phyloP scores from a whole-genome alignment of 2,797 vertebrate genomes.

The Oreonectes daqikongensis region DNA sequence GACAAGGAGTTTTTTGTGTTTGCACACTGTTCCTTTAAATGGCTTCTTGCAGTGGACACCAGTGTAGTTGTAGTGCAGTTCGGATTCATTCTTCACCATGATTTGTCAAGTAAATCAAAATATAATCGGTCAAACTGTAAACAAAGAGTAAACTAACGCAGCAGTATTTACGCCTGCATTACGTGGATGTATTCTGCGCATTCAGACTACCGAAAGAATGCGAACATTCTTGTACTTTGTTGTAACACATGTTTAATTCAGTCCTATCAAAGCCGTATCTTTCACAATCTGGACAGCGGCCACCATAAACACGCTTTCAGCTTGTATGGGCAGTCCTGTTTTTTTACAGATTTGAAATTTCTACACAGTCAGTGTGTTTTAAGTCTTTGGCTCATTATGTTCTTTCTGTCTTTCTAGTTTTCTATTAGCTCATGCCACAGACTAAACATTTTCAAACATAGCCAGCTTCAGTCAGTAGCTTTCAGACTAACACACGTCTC shows the following conservation, averaged over 20 bases:
- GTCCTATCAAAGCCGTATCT: conserved; percentile 29
- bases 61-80: neutral
- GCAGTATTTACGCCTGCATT: conserved; percentile 15
- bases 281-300: conserved; percentile 20
- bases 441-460: conserved; percentile 54
- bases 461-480: conserved; percentile 38
- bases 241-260: conserved; percentile 25
- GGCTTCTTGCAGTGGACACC: neutral
- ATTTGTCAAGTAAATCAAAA: conserved; percentile 1
- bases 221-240: conserved; percentile 26
- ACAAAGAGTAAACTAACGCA: conserved; percentile 10
- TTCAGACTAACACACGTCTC: conserved; percentile 46
- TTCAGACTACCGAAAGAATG: conserved; percentile 2
- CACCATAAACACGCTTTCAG: conserved; percentile 30
- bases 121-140: neutral
- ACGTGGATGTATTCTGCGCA: neutral
- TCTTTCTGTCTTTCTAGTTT: conserved; percentile 54
- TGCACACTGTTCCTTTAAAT: neutral
- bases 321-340: conserved; percentile 27
- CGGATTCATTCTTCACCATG: neutral
- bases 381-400: conserved; percentile 47
- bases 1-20: neutral
- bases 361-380: conserved; percentile 45
- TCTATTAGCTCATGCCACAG: conserved; percentile 52
- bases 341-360: conserved; percentile 32